Percentiles rank a stretch among this genome's conserved stretches.
phyloP scores from a whole-genome alignment of 2,888 invertebrate genomes.

The Stegophylla sp. region DNA sequence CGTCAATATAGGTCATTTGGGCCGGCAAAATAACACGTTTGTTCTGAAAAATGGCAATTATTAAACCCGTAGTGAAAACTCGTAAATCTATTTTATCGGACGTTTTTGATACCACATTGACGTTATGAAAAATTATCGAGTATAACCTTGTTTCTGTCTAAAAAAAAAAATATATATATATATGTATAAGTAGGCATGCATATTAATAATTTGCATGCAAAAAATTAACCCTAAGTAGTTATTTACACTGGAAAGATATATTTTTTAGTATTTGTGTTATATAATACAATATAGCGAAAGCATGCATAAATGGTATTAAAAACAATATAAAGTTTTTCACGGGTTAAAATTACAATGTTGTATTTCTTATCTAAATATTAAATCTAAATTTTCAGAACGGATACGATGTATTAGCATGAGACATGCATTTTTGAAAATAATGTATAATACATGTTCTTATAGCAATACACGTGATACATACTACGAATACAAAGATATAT shows the following conservation, averaged over 20 bases:
- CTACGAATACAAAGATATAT: no score
- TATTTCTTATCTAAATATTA: no score
- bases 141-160: neutral
- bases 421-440: no score
- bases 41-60: conserved; percentile 14
- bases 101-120: conserved; percentile 7
- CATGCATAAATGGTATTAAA: neutral
- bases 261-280: no score
- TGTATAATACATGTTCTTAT: no score
- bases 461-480: no score
- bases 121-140: conserved; percentile 4
- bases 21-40: conserved; percentile 9
- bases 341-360: no score
- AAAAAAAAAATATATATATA: conserved; percentile 16
- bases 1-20: conserved; percentile 22
- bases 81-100: conserved; percentile 28
- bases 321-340: neutral
- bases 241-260: no score
- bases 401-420: no score
- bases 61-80: conserved; percentile 14
- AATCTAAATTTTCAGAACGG: no score
- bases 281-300: neutral
- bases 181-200: neutral
- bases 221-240: neutral
- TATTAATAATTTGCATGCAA: conserved; percentile 32